Conservation (phyloP, 2,888 invertebrate species). For the Oxycera nigricornis region DNA sequence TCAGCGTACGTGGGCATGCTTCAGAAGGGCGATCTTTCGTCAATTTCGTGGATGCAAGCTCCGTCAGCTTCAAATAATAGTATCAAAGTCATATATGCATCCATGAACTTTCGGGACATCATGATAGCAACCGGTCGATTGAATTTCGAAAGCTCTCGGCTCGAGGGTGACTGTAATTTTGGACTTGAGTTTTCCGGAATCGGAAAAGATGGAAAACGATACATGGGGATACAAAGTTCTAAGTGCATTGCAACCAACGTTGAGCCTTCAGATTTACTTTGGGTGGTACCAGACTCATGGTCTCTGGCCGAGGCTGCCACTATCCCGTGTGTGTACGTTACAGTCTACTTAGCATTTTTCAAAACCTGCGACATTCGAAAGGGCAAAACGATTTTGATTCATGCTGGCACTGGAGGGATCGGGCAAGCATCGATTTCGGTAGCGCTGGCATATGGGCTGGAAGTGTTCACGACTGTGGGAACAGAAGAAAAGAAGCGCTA, state of each 20-base stretch:
- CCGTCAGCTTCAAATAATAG: slow-evolving; percentile 65
- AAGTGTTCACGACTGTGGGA: too few relatives aligned
- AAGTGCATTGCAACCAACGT: slow-evolving; percentile 66
- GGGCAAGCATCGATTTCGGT: slow-evolving; percentile 79
- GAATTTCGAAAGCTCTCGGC: slow-evolving; percentile 76
- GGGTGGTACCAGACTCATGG: slow-evolving; percentile 78
- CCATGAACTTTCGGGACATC: slow-evolving; percentile 92
- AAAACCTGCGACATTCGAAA: slow-evolving; percentile 55
- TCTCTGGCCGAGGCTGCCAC: slow-evolving; percentile 77
- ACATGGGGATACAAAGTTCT: slow-evolving; percentile 70
- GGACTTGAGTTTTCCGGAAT: slow-evolving; percentile 75
- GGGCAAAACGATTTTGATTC: slow-evolving; percentile 63
- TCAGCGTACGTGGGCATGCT: slow-evolving; percentile 81
- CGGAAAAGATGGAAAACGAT: slow-evolving; percentile 65
- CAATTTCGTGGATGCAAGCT: slow-evolving; percentile 85
- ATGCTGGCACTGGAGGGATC: slow-evolving; percentile 75
- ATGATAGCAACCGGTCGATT: slow-evolving; percentile 94
- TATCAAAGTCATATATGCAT: slow-evolving; percentile 68
- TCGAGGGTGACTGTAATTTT: slow-evolving; percentile 70
- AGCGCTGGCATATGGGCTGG: slow-evolving; percentile 69
- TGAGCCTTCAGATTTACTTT: slow-evolving; percentile 63
- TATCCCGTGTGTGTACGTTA: slow-evolving; percentile 78
- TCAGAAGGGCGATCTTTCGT: slow-evolving; percentile 85
- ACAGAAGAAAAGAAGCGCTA: slow-evolving; percentile 71
- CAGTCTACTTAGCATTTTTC: slow-evolving; percentile 67